Evolutionary conservation across 2,888 invertebrate species (phyloP), one percentile per base, ranked within the genome.

Genomic region (Eledone cirrhosa): DNA sequence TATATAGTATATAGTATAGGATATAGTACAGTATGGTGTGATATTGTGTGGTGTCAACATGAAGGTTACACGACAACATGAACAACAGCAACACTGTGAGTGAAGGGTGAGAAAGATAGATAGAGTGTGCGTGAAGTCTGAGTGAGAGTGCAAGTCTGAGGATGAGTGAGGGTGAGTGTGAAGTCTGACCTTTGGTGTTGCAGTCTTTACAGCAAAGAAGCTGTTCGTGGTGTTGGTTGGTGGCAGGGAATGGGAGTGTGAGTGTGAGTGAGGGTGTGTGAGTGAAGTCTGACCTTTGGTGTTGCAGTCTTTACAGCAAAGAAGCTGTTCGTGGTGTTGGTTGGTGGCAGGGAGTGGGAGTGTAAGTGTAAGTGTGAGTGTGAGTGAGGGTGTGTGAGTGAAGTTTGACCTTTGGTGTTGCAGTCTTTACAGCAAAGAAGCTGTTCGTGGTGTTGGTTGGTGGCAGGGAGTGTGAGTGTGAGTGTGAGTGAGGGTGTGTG

Each of bases 151-250:
- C 11, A 13, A n/a, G n/a, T 59, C 19, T 19, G 16, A 19, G n/a
- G 16, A n/a, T n/a, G n/a, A 59, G n/a, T 19, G 16, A 59, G 16
- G 16, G n/a, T n/a, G 59, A 16, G 59, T 16, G n/a, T 14, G 67
- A 22, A 19, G 19, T 47, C 80, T 63, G 81, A 90, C 90, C 90
- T 87, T 88, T 89, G 22, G 89, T 87, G 80, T 86, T 87, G 82
- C 90, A 90, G 80, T 90, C 90, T 80, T 87, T 89, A 81, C 90
- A 90, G 53, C 14, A 53, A 11, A 85, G 82, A 8, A 90, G 86
- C n/a, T 90, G 84, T 7, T 84, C 83, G 79, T 90, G 90, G 19
- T 81, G 81, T 31, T 83, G 79, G 2, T 89, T 89, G 22, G n/a
- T 4, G 19, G 8, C 24, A 2, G 48, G 22, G 14, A 24, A 5